Evolutionary conservation across 1,140 invertebrate genomes (phyloP), one percentile per base, ranked within the genome.

Genomic region (Platorchestia sp.): DNA sequence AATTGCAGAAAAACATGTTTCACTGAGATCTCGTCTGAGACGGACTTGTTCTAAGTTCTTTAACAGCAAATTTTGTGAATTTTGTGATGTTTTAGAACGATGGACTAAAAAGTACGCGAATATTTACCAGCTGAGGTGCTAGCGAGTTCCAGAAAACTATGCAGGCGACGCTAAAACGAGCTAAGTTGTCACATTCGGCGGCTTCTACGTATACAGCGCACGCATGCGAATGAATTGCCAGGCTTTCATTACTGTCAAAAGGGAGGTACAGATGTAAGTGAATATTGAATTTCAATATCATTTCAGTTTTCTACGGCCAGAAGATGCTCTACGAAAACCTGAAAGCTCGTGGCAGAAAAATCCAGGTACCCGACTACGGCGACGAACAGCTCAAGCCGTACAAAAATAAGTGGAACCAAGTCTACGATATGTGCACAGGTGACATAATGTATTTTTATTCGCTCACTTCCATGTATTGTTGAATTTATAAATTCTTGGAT

Each of bases 321-420:
- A 95, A 95, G 43, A 95, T 87, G 53, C 40, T 59, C 43, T 86
- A 47, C 95, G 53, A 86, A 86, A 40, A 95, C 22, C 42, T 51
- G 22, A 95, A 90, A 51, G 47, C 16, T 5, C 91, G 40, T 22
- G 87, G 95, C n/a, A 86, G 44, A 22, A 43, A 96, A 43, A 19
- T 53, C 51, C 41, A 91, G 95, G 16, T 53, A 90, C 41, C 89
- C 44, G 86, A 87, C 45, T 90, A 51, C 36, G 36, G 53, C n/a
- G 40, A 59, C 41, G 41, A 19, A 0, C 86, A 75, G 27, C 43
- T 53, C 40, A 51, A 45, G 45, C n/a, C 36, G 40, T 40, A 41
- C 42, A 45, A 91, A 59, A n/a, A 3, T 22, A 59, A 51, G 53
- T 95, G 95, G 47, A 87, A 87, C 22, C 36, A 42, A 42, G 43